Evolutionary conservation across 2,797 vertebrate species (phyloP), one percentile per base, ranked within the genome.

Genomic region (Glossophaga mutica): DNA sequence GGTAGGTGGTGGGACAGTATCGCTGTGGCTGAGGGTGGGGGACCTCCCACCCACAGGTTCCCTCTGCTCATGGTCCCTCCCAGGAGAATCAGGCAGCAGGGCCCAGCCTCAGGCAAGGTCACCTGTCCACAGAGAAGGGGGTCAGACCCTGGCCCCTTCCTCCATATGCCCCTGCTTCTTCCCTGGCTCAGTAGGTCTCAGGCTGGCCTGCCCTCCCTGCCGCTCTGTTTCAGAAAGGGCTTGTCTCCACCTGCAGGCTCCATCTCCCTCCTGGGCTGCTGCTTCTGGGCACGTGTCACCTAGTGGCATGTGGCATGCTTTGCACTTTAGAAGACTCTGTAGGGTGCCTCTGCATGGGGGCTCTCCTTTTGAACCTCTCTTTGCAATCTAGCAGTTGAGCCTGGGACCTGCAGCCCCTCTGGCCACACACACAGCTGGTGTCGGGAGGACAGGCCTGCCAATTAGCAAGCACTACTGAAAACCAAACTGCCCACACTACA

Each of bases 21-120:
- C 42, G 1, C 73, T 78, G 19, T 29, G n/a, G 42, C 78, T 57
- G 26, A 26, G 10, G 57, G 57, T 24, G 57, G 57, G 57, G 57
- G 57, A 1, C 12, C 42, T 83, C 86, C 92, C 92, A 21, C 90
- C 95, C 90, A n/a, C 87, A 74, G 97, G 77, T 96, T 91, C 94
- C 71, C 94, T 87, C 68, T 97, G 87, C 92, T 94, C 78, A 39
- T 65, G 79, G 84, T 87, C 78, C 96, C 77, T 97, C 84, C 96
- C 95, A 95, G 8, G 96, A 91, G 68, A 90, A 77, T 44, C 26
- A 9, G 12, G 32, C 86, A 95, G 68, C 90, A 87, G 85, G 87
- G 95, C 92, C 94, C 96, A 96, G 97, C 86, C 94, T 96, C 96
- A 37, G 81, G 70, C 77, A 78, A 73, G 83, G 32, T 55, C 44